phyloP scores from a whole-genome alignment of 2,888 invertebrate species.

The Agriopis aurantiaria region DNA sequence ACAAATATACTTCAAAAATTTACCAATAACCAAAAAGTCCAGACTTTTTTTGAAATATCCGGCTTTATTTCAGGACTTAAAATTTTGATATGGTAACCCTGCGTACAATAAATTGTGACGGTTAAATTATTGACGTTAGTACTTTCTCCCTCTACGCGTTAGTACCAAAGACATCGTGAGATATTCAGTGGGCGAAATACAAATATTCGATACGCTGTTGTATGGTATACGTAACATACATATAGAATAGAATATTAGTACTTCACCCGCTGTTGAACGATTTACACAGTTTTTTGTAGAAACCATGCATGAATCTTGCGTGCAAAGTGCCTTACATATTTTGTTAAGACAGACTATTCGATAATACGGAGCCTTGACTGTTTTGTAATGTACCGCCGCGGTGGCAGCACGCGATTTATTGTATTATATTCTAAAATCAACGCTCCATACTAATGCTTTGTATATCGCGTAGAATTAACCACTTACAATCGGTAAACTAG shows the following conservation, averaged over 20 bases:
- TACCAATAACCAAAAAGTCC: too few species aligned
- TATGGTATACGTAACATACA: background rate
- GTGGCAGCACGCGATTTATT: conserved; percentile 15
- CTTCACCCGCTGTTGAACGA: background rate
- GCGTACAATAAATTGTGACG: too few species aligned
- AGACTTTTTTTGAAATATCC: too few species aligned
- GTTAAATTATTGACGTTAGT: too few species aligned
- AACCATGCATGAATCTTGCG: background rate
- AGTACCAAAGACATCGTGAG: too few species aligned
- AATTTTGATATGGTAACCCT: too few species aligned
- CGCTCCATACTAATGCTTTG: conserved; percentile 19
- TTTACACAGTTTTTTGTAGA: background rate
- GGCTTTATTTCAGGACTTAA: too few species aligned
- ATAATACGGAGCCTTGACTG: conserved; percentile 5
- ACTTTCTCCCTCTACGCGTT: too few species aligned
- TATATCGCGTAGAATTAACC: conserved; percentile 14
- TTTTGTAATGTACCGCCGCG: conserved; percentile 6
- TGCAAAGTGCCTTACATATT: conserved; percentile 2
- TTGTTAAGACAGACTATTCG: background rate
- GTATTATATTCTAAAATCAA: background rate
- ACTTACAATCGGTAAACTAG: conserved; percentile 8
- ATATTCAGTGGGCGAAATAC: too few species aligned
- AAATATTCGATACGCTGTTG: too few species aligned
- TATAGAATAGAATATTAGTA: background rate
- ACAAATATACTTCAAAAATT: too few species aligned